Conservation (phyloP, 2,113 vertebrate genomes). For the Beaufortia kweichowensis region DNA sequence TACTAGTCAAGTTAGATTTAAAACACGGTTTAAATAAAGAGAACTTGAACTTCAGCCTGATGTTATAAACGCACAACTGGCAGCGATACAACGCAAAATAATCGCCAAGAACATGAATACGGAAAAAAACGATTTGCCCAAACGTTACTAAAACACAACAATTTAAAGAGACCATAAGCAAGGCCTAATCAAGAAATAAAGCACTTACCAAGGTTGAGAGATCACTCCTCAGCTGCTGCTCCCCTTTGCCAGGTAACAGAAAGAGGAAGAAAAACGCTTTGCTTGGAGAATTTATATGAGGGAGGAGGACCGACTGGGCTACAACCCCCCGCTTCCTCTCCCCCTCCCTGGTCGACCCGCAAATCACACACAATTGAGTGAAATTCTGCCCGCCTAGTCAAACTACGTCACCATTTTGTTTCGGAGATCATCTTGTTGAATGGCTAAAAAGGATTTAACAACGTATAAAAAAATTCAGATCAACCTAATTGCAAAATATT, state of each 20-base stretch:
- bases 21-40: not conserved
- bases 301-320: conserved; percentile 63
- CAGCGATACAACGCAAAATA: not conserved
- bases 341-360: conserved; percentile 61
- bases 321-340: conserved; percentile 58
- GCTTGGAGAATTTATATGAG: conserved; percentile 72
- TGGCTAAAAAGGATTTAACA: not conserved
- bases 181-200: not conserved
- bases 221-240: conserved; percentile 72
- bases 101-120: not conserved
- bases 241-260: conserved; percentile 82
- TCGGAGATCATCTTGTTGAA: not conserved
- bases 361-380: conserved; percentile 74
- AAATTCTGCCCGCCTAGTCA: conserved; percentile 61
- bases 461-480: not conserved
- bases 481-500: not conserved
- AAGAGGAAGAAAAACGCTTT: conserved; percentile 69
- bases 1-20: not conserved
- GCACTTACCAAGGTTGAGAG: conserved; percentile 72
- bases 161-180: not conserved
- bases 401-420: conserved; percentile 67
- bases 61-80: too few relatives aligned
- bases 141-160: too few relatives aligned
- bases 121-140: rapidly evolving
- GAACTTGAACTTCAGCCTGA: not conserved